Evolutionary conservation across 2,888 invertebrate genomes (phyloP).

Genomic region (Anthrax anthrax): DNA sequence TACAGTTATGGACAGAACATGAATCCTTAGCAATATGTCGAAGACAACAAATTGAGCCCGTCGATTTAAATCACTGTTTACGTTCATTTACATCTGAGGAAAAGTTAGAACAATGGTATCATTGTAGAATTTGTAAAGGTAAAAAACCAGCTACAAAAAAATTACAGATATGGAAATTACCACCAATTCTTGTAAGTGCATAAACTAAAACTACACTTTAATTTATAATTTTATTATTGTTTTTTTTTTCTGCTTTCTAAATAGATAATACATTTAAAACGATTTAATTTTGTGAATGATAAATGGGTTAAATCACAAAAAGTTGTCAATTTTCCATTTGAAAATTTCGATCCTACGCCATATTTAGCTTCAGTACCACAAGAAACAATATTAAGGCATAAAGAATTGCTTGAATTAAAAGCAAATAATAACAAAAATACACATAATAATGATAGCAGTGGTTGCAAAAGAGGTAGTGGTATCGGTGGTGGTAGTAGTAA

Average conservation of each 20-base stretch:
- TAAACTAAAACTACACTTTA: neutral
- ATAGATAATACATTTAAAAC: slow-evolving; percentile 81
- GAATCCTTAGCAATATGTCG: slow-evolving; percentile 53
- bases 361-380: slow-evolving; percentile 73
- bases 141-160: slow-evolving; percentile 80
- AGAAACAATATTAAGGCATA: slow-evolving; percentile 55
- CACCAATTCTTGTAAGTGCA: slow-evolving; percentile 62
- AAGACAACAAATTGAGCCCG: slow-evolving; percentile 64
- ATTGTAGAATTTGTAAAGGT: slow-evolving; percentile 69
- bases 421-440: slow-evolving; percentile 12
- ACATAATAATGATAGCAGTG: neutral
- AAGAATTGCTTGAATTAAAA: slow-evolving; percentile 38
- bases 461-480: slow-evolving; percentile 9
- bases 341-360: slow-evolving; percentile 72
- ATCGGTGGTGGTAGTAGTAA: slow-evolving; percentile 18
- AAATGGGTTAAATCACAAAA: slow-evolving; percentile 93
- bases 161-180: slow-evolving; percentile 80
- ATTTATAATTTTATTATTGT: neutral
- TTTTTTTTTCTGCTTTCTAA: slow-evolving; percentile 4
- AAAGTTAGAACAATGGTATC: slow-evolving; percentile 70
- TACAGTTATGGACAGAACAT: slow-evolving; percentile 59
- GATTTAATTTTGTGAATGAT: slow-evolving; percentile 80
- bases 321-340: slow-evolving; percentile 76
- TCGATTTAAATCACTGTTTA: slow-evolving; percentile 71
- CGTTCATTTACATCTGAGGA: slow-evolving; percentile 81